Evolutionary conservation across 2,797 vertebrate genomes (phyloP).

Genomic region (Emydoidea blandingii): DNA sequence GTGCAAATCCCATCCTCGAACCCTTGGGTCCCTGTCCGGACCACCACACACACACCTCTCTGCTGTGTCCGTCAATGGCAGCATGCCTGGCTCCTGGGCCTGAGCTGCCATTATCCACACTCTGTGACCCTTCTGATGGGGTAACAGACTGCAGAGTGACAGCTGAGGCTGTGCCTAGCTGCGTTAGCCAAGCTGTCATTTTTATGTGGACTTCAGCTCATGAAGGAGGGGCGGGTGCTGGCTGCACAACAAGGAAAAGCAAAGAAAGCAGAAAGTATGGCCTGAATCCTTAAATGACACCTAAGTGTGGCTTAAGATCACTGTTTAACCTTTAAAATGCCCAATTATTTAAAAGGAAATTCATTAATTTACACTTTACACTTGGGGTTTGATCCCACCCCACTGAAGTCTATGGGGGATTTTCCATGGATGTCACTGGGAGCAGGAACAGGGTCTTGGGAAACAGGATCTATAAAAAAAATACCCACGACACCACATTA

Average conservation of each 20-base stretch:
- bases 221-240: background rate
- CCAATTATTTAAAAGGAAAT: background rate
- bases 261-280: background rate
- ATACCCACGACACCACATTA: background rate
- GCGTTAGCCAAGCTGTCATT: background rate
- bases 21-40: background rate
- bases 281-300: background rate
- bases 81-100: accelerated
- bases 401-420: background rate
- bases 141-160: background rate
- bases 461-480: background rate
- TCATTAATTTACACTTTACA: background rate
- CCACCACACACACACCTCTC: accelerated
- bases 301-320: background rate
- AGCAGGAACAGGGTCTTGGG: background rate
- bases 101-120: accelerated
- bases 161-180: background rate
- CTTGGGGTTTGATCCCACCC: background rate
- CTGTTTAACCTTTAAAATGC: background rate
- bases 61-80: accelerated
- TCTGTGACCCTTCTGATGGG: accelerated
- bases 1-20: accelerated
- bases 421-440: background rate
- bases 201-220: background rate
- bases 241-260: background rate